Evolutionary conservation across 2,888 invertebrate species (phyloP).

Genomic region (Leucophenga maculata): DNA sequence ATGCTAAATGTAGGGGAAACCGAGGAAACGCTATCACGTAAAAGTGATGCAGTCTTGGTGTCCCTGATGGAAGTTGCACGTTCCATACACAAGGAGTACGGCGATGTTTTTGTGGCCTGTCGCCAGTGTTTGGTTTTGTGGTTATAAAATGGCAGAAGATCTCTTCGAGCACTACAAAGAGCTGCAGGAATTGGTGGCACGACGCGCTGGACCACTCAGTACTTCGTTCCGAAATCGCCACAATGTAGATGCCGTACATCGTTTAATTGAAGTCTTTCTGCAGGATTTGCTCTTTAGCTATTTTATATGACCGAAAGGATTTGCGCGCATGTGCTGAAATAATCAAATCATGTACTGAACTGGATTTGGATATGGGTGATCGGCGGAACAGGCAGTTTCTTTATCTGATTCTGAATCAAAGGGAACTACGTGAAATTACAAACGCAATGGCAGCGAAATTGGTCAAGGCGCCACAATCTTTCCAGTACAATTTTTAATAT

Average conservation of each 20-base stretch:
- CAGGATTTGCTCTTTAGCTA: constrained; percentile 77
- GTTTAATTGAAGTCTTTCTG: constrained; percentile 77
- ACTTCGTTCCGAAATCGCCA: constrained; percentile 75
- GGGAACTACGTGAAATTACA: constrained; percentile 41
- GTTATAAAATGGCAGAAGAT: constrained; percentile 77
- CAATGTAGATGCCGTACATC: constrained; percentile 78
- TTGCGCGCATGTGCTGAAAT: constrained; percentile 79
- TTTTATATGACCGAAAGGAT: constrained; percentile 74
- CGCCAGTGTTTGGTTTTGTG: constrained; percentile 80
- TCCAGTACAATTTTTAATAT: constrained; percentile 65
- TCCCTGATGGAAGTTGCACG: constrained; percentile 75
- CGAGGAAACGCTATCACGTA: constrained; percentile 75
- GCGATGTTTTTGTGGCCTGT: constrained; percentile 78
- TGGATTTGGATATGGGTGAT: constrained; percentile 75
- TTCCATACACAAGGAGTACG: constrained; percentile 70
- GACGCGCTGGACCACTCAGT: constrained; percentile 76
- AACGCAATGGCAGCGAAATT: constrained; percentile 28
- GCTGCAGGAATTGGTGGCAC: constrained; percentile 74
- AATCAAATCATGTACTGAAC: constrained; percentile 76
- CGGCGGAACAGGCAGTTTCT: constrained; percentile 76
- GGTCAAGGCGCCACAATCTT: constrained; percentile 54
- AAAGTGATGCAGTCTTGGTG: constrained; percentile 79
- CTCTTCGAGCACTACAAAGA: constrained; percentile 75
- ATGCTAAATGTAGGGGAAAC: constrained; percentile 67
- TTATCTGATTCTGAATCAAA: constrained; percentile 74